Evolutionary conservation across 2,113 vertebrate genomes (phyloP), one percentile per base, ranked within the genome.

Genomic region (Protomyctophum bolini): DNA sequence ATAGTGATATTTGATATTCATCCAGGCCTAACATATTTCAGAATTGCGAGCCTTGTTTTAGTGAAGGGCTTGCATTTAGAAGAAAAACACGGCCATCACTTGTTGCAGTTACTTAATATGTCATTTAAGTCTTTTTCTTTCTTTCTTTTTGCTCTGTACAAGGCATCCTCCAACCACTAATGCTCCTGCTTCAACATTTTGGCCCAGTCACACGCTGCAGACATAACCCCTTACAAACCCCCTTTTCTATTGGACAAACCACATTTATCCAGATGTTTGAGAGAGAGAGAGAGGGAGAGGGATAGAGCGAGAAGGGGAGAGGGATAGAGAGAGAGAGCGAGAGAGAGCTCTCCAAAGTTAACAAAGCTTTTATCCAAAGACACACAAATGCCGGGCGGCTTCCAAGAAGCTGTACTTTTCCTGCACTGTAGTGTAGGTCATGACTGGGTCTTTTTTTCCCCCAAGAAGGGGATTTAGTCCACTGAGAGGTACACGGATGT

Each of bases 201-300:
- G 46, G 55, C 65, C 7, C 56, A 52, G 64, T 21, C 64, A 47
- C n/a, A 29, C 55, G 71, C 63, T 74, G 63, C 45, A 58, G 11
- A 51, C 21, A 9, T 65, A 68, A 77, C 49, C 64, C 54, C 60
- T 58, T 57, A 63, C 75, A 75, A 76, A 69, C 64, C 73, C 67
- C 75, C 64, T 62, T 69, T 68, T 85, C 84, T 57, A 10, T 59
- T 41, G 47, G 51, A 69, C 48, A 74, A 86, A 82, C 75, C 72
- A 48, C 66, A 76, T 82, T 90, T 55, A 80, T 86, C 82, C 86
- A 86, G 82, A 88, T 88, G 83, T 85, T 85, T 73, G 56, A 48
- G 66, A 7, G 75, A 79, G 68, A 79, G 76, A 66, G 79, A 58
- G 66, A 68, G 49, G 54, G 48, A 21, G 62, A 11, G 57, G 29